Base-by-base conservation (phyloP, 2,888 invertebrate species). In the Nyleta sp. region DNA sequence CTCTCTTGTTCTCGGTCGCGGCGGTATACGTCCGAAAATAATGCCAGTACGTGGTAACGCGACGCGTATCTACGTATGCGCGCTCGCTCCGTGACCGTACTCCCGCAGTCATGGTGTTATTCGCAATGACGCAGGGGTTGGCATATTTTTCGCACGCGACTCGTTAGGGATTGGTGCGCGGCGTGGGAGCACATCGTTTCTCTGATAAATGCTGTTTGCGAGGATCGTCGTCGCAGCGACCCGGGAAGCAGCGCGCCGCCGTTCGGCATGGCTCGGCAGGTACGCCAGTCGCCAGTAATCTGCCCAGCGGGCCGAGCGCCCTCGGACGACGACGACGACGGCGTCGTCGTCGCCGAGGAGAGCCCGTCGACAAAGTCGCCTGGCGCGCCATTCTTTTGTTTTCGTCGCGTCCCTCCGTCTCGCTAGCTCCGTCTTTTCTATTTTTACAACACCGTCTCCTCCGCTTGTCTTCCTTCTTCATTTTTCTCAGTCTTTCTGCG, bases 111-210 rank as follows among this genome's bases (percentile, higher is more conserved):
- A 78, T 78, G 78, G 72, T 73, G 62, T 78, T 68, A 73, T 78
- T 68, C 68, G 46, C 55, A 81, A 82, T 84, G 84, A 85, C 85
- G 82, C 84, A 84, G 82, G 82, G 80, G 82, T 85, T 86, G 86
- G 87, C 88, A 88, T 88, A 87, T 88, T 88, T 88, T 86, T 86
- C 82, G 83, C 79, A 84, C 81, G 84, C 83, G 83, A 50, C 73
- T 79, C 88, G 85, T 85, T 86, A 89, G 88, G 88, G 87, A 87
- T 86, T 87, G 84, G 87, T 82, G 82, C 80, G 65, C 42, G 38
- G 82, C 84, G 83, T 82, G 84, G 83, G 83, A 84, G 85, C 17
- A 28, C 33, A 35, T 53, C 35, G 53, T 87, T 82, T 85, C 85
- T 85, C 85, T 85, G 87, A 84, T 85, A 82, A 87, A 85, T 83